Conservation (phyloP, 1,140 invertebrate genomes). For the Rhynchophorus ferrugineus region DNA sequence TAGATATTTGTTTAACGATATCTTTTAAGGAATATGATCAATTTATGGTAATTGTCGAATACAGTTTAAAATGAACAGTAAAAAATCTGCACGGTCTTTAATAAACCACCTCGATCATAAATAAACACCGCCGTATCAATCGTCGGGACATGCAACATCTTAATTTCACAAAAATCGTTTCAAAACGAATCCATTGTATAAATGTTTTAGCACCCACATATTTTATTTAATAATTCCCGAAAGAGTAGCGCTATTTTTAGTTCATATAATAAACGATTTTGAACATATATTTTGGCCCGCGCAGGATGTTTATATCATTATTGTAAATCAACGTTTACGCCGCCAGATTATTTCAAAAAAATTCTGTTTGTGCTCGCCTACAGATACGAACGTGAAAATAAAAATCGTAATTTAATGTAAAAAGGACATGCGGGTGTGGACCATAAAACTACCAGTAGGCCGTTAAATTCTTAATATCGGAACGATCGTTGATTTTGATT, state of each 20-base stretch:
- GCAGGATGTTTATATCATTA: conserved; percentile 15
- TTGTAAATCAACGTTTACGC: conserved; percentile 9
- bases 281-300: conserved; percentile 9
- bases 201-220: not conserved
- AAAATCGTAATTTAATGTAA: not conserved
- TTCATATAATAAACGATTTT: conserved; percentile 10
- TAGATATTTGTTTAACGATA: too few species aligned
- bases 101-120: too few species aligned
- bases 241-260: not conserved
- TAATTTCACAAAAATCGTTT: not conserved
- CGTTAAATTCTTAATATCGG: not conserved
- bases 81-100: too few species aligned
- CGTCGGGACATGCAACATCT: not conserved
- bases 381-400: not conserved
- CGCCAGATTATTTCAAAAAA: not conserved
- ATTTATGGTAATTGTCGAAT: too few species aligned
- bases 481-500: not conserved
- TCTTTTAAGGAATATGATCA: too few species aligned
- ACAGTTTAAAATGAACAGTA: too few species aligned
- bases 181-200: not conserved
- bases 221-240: not conserved
- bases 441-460: not conserved
- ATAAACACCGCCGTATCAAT: not conserved
- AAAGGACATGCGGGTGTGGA: not conserved
- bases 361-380: not conserved